phyloP scores from a whole-genome alignment of 2,797 vertebrate genomes.

The Thunnus albacares region DNA sequence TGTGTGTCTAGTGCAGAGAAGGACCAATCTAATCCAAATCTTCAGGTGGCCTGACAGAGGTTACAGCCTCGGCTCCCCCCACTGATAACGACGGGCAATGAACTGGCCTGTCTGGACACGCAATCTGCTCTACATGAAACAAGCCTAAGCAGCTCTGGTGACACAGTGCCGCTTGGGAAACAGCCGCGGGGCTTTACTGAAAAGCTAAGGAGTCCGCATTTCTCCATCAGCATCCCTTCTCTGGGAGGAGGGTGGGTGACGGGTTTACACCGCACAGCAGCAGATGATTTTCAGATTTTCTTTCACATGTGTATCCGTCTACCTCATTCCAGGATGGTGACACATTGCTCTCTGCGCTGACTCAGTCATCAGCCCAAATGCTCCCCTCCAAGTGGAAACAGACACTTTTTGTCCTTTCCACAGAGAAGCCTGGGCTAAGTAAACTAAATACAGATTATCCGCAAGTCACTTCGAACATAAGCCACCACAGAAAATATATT shows the following conservation, averaged over 20 bases:
- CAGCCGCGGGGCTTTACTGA: constrained; percentile 61
- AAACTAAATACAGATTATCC: constrained; percentile 23
- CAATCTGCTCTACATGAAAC: constrained; percentile 66
- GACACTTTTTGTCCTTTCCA: constrained; percentile 2
- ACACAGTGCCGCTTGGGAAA: constrained; percentile 68
- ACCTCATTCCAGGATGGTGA: constrained; percentile 61
- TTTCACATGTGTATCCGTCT: constrained; percentile 29
- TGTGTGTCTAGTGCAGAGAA: constrained; percentile 57
- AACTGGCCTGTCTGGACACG: constrained; percentile 81
- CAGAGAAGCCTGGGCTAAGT: constrained; percentile 30
- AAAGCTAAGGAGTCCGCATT: constrained; percentile 39
- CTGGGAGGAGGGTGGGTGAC: constrained; percentile 23
- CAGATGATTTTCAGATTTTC: constrained; percentile 39
- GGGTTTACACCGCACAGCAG: constrained; percentile 31
- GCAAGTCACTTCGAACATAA: constrained; percentile 9
- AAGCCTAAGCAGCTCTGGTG: constrained; percentile 68
- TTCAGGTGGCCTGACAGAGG: constrained; percentile 77
- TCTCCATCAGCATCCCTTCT: constrained; percentile 39
- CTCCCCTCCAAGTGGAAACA: not conserved
- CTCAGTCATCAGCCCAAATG: constrained; percentile 17
- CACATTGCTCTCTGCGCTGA: constrained; percentile 12
- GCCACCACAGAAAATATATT: constrained; percentile 16
- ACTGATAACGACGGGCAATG: constrained; percentile 83
- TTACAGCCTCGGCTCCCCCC: constrained; percentile 71
- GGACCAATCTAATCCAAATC: constrained; percentile 67